These are phyloP conservation scores for Gari tellinella DNA, from an alignment of 2,888 invertebrate species.

Conservation along the genomic window DNA sequence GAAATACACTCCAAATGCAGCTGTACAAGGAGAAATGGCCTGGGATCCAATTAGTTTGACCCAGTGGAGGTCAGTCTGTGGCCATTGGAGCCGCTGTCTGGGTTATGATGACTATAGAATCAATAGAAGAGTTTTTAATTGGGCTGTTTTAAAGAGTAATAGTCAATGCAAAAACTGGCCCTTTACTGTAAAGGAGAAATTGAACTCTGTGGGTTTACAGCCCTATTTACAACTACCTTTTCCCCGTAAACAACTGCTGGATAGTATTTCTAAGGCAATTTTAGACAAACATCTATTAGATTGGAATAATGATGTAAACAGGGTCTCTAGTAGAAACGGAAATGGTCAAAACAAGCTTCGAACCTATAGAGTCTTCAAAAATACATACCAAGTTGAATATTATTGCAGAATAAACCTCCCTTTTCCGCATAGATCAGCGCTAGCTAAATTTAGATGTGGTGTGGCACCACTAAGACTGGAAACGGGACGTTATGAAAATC, in stretches of 20 bases:
- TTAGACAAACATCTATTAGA: not conserved
- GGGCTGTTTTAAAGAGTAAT: not conserved
- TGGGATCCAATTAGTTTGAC: conserved; percentile 2
- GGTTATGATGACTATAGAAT: not conserved
- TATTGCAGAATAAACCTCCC: conserved; percentile 3
- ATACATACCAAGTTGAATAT: not conserved
- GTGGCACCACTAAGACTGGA: conserved; percentile 8
- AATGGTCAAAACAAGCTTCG: conserved; percentile 10
- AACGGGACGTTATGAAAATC: not conserved
- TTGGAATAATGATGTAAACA: not conserved
- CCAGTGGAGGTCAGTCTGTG: conserved; percentile 11
- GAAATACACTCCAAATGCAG: conserved; percentile 29
- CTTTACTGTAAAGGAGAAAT: conserved; percentile 2
- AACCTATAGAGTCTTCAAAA: conserved; percentile 10
- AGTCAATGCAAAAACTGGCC: conserved; percentile 11
- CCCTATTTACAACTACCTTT: conserved; percentile 5
- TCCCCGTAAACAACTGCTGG: not conserved
- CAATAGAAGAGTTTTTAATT: conserved; percentile 5
- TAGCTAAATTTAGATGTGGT: conserved; percentile 18
- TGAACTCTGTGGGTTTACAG: not conserved
- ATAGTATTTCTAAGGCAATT: too few species aligned
- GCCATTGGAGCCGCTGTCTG: conserved; percentile 7
- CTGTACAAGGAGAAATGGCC: conserved; percentile 34
- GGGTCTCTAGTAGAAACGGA: conserved; percentile 1
- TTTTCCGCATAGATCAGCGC: conserved; percentile 11